phyloP scores from a whole-genome alignment of 2,113 vertebrate species.

The Polypterus bichir region DNA sequence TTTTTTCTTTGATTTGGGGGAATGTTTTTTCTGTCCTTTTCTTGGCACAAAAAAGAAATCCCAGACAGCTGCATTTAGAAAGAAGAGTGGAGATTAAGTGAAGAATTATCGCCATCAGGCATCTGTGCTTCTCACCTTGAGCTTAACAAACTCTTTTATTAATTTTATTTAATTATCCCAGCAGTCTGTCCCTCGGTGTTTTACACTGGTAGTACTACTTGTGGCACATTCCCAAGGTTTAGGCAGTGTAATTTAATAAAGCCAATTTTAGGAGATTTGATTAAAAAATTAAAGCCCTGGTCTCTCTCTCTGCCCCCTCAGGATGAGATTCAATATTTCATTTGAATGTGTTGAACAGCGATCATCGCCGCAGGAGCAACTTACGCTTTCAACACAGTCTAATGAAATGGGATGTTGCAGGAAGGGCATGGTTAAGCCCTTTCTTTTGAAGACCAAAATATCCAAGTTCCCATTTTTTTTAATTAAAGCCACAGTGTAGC shows the following conservation, averaged over 20 bases:
- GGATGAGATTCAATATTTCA: conserved; percentile 54
- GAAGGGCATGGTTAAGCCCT: not conserved
- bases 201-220: conserved; percentile 31
- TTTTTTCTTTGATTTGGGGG: too few relatives aligned
- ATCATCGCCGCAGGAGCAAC: conserved; percentile 61
- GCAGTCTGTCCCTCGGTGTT: conserved; percentile 28
- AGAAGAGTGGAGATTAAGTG: conserved; percentile 34
- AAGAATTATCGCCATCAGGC: conserved; percentile 37
- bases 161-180: conserved; percentile 66
- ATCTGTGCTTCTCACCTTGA: conserved; percentile 22
- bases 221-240: conserved; percentile 48
- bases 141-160: conserved; percentile 37
- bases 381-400: conserved; percentile 40
- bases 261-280: conserved; percentile 58
- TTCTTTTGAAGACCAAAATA: not conserved
- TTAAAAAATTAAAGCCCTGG: conserved; percentile 63
- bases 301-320: conserved; percentile 37
- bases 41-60: too few relatives aligned
- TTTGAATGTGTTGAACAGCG: conserved; percentile 51
- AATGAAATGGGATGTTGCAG: conserved; percentile 11
- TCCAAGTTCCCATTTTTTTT: too few relatives aligned
- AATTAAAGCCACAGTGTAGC: too few relatives aligned
- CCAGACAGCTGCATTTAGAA: conserved; percentile 24
- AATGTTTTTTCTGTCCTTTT: too few relatives aligned
- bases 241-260: conserved; percentile 68